A percentile compares a stretch with the other conserved stretches of the same genome.
phyloP scores from a whole-genome alignment of 1,140 invertebrate genomes.

The Drosophila subobscura region DNA sequence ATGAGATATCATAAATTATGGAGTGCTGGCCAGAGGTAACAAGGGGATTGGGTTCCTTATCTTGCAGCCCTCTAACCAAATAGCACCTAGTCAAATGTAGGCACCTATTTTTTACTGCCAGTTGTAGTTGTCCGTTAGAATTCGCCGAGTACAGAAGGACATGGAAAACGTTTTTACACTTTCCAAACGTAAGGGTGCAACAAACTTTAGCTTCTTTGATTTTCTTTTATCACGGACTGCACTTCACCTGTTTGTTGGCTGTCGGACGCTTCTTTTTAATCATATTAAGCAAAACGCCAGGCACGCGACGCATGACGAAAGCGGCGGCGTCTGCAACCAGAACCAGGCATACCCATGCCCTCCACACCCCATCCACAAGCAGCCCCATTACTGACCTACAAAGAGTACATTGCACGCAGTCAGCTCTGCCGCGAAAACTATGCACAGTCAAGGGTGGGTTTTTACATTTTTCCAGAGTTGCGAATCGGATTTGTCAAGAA shows the following conservation, averaged over 20 bases:
- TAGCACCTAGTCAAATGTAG: too few relatives aligned
- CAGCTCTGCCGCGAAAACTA: conserved; percentile 29
- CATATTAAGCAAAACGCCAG: conserved; percentile 63
- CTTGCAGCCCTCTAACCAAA: not conserved
- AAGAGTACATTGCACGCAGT: conserved; percentile 70
- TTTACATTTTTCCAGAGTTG: conserved; percentile 12
- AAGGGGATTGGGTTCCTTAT: not conserved
- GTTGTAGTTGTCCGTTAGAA: too few relatives aligned
- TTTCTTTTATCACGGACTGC: conserved; percentile 48
- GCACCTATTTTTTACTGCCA: too few relatives aligned
- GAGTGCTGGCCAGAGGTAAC: too few relatives aligned
- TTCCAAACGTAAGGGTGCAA: conserved; percentile 41
- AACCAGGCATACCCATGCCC: conserved; percentile 5
- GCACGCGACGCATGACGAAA: conserved; percentile 67
- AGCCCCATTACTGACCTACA: conserved; percentile 70
- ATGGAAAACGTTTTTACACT: conserved; percentile 11
- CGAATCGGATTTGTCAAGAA: conserved; percentile 8
- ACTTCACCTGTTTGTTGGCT: conserved; percentile 39
- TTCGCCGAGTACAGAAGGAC: not conserved
- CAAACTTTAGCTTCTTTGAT: conserved; percentile 67
- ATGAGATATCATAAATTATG: too few relatives aligned
- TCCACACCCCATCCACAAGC: not conserved
- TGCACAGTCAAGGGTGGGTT: conserved; percentile 55
- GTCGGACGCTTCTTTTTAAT: conserved; percentile 63
- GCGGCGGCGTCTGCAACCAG: conserved; percentile 17